These are phyloP conservation scores for Megalopta genalis DNA, from an alignment of 1,140 invertebrate species.

Conservation along the genomic window DNA sequence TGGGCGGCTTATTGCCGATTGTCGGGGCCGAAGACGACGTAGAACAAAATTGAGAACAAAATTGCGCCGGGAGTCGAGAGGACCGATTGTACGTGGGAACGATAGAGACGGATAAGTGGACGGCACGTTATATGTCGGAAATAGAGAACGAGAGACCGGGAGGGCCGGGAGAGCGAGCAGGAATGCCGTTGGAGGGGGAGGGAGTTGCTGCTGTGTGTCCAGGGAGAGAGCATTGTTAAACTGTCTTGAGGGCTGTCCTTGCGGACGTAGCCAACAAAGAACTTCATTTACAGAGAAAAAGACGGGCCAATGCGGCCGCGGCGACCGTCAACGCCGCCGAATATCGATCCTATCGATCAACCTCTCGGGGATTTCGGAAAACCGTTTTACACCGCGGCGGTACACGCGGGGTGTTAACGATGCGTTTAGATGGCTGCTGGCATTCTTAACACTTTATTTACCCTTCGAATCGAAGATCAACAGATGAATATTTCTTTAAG, in stretches of 20 bases:
- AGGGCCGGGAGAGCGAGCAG: too few species aligned
- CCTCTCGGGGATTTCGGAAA: constrained; percentile 25
- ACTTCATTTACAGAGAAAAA: constrained; percentile 60
- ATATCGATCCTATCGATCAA: constrained; percentile 47
- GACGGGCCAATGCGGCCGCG: constrained; percentile 15
- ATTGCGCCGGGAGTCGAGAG: constrained; percentile 63
- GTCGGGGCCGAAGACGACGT: constrained; percentile 64
- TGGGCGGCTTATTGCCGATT: constrained; percentile 68
- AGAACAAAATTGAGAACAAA: constrained; percentile 71
- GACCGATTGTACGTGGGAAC: constrained; percentile 52
- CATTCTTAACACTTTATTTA: too few species aligned
- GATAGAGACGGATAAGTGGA: constrained; percentile 49
- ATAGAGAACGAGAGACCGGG: not conserved
- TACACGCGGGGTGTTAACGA: too few species aligned
- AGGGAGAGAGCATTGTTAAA: constrained; percentile 57
- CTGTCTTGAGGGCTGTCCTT: constrained; percentile 62
- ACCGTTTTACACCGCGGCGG: not conserved
- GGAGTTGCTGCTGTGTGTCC: constrained; percentile 41
- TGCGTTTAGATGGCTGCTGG: too few species aligned
- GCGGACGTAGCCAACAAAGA: constrained; percentile 56
- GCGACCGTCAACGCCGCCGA: constrained; percentile 26
- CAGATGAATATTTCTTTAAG: too few species aligned
- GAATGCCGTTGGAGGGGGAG: constrained; percentile 13
- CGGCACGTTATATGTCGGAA: constrained; percentile 37
- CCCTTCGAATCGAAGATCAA: too few species aligned